These are phyloP conservation scores for Sphinx pinastri DNA, from an alignment of 2,888 invertebrate species.

Conservation along the genomic window DNA sequence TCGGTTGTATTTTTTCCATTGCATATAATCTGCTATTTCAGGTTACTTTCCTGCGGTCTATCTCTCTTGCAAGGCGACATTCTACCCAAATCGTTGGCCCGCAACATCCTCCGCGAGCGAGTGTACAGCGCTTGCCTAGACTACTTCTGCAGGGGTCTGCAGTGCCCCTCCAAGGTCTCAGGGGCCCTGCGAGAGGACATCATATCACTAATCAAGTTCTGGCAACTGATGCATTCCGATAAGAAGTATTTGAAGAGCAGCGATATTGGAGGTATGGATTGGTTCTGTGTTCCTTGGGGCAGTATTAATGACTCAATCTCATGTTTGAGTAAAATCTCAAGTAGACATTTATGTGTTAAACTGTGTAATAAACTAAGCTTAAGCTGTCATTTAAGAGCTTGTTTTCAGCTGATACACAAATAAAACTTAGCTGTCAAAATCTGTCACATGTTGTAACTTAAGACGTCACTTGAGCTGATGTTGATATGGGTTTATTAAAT, in stretches of 20 bases:
- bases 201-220: constrained; percentile 94
- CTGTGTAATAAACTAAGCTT: too few species aligned
- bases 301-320: not conserved
- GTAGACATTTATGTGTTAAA: too few species aligned
- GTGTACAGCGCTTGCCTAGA: constrained; percentile 98
- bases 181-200: constrained; percentile 95
- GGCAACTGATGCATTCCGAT: constrained; percentile 97
- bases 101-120: constrained; percentile 96
- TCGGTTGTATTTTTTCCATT: too few species aligned
- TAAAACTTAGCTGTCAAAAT: too few species aligned
- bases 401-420: too few species aligned
- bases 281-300: not conserved
- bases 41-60: constrained; percentile 94
- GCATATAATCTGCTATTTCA: constrained; percentile 48
- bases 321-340: too few species aligned
- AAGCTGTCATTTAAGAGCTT: too few species aligned
- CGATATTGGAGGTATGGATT: constrained; percentile 88
- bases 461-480: too few species aligned
- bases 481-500: too few species aligned
- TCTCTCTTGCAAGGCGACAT: constrained; percentile 97
- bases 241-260: constrained; percentile 95
- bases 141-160: constrained; percentile 96
- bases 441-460: too few species aligned
- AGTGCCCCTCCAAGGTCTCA: constrained; percentile 92
- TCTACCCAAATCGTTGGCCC: constrained; percentile 91